Conservation (phyloP, 53 echinoderm and acorn worm species). For the Echinometra lucunter region DNA sequence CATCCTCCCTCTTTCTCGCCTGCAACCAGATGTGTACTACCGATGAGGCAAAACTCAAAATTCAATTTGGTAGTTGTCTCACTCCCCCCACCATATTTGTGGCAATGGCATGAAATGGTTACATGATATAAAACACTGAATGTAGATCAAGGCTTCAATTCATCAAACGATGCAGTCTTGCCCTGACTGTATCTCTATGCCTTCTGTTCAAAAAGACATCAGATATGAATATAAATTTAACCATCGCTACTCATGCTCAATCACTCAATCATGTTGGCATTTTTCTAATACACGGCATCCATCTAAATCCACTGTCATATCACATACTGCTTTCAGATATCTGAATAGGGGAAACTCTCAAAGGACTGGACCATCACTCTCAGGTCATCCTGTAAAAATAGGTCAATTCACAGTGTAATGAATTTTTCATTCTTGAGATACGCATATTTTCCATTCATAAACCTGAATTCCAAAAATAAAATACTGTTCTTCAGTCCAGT, state of each 20-base stretch:
- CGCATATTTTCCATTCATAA: neutral
- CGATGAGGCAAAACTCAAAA: constrained; percentile 21
- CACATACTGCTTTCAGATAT: neutral
- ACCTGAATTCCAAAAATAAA: neutral
- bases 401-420: too few relatives aligned
- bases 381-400: neutral
- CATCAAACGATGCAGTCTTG: neutral
- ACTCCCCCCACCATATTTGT: neutral
- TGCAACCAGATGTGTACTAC: constrained; percentile 11
- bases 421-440: neutral
- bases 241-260: neutral
- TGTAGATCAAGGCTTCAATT: constrained; percentile 16
- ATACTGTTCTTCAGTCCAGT: neutral
- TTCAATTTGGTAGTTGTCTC: constrained; percentile 36
- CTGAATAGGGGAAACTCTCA: neutral
- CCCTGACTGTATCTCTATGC: neutral
- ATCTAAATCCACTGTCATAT: neutral
- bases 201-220: neutral
- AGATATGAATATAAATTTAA: neutral
- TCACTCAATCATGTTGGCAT: neutral
- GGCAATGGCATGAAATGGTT: neutral
- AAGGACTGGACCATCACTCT: neutral
- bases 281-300: neutral
- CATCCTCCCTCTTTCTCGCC: constrained; percentile 10
- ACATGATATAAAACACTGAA: neutral